Conservation (phyloP, 2,888 invertebrate genomes). For the Caenorhabditis sinica region DNA sequence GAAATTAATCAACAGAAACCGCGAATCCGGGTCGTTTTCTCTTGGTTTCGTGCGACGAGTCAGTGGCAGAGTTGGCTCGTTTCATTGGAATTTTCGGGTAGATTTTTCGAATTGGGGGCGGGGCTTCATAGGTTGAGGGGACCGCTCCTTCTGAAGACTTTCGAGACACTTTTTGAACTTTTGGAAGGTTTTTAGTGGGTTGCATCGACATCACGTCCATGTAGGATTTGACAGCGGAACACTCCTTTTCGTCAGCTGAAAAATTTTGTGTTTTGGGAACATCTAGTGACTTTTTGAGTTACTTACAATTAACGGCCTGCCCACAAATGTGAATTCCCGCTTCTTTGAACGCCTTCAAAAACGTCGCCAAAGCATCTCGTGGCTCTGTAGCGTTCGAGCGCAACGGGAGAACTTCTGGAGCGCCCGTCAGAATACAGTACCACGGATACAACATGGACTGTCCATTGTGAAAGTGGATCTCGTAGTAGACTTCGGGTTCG, state of each 20-base stretch:
- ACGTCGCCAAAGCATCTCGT: conserved; percentile 31
- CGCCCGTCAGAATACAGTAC: conserved; percentile 51
- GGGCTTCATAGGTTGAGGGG: too few relatives aligned
- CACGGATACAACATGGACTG: conserved; percentile 56
- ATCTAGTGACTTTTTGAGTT: too few relatives aligned
- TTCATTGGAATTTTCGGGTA: conserved; percentile 52
- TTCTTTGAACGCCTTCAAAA: conserved; percentile 50
- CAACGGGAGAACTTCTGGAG: conserved; percentile 45
- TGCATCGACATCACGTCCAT: conserved; percentile 50
- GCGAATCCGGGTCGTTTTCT: conserved; percentile 19
- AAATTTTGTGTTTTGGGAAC: background rate
- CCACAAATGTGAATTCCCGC: conserved; percentile 36
- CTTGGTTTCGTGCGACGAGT: background rate
- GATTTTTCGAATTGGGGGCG: conserved; percentile 12
- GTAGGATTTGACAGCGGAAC: conserved; percentile 9
- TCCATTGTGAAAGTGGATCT: conserved; percentile 42
- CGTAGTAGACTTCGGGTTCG: conserved; percentile 60
- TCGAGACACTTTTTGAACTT: conserved; percentile 29
- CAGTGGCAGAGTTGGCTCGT: conserved; percentile 15
- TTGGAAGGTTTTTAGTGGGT: conserved; percentile 29
- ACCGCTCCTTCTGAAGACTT: too few relatives aligned
- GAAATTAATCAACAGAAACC: conserved; percentile 26
- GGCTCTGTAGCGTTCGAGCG: background rate
- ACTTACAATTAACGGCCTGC: conserved; percentile 25
- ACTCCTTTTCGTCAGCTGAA: conserved; percentile 32